Evolutionary conservation across 2,797 vertebrate species (phyloP).

Genomic region (Parambassis ranga): DNA sequence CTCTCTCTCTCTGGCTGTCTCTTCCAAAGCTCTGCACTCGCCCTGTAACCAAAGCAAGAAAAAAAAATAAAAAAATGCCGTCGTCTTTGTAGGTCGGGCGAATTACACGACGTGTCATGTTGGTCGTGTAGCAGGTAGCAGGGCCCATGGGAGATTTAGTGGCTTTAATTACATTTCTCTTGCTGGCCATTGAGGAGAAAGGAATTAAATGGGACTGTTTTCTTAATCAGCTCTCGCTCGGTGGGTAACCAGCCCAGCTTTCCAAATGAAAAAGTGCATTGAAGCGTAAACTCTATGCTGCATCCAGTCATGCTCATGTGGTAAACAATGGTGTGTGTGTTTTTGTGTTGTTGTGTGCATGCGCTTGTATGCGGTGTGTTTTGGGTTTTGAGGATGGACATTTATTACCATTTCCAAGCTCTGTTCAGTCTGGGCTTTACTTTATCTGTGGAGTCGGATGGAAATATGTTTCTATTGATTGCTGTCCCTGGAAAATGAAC

Average conservation of each 20-base stretch:
- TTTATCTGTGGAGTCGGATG: constrained; percentile 56
- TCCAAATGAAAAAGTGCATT: constrained; percentile 81
- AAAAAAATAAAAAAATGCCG: constrained; percentile 5
- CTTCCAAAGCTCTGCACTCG: constrained; percentile 39
- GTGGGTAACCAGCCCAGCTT: constrained; percentile 74
- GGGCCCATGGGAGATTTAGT: constrained; percentile 76
- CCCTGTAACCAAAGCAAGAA: constrained; percentile 43
- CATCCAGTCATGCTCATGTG: constrained; percentile 73
- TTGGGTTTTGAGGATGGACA: constrained; percentile 56
- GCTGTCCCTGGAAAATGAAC: constrained; percentile 67
- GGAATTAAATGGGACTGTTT: constrained; percentile 81
- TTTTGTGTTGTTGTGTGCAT: constrained; percentile 22
- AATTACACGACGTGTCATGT: constrained; percentile 79
- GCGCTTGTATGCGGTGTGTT: constrained; percentile 31
- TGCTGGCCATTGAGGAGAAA: constrained; percentile 76
- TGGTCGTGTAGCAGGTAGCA: constrained; percentile 75
- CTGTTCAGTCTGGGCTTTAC: constrained; percentile 49
- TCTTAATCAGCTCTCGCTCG: constrained; percentile 79
- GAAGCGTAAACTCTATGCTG: constrained; percentile 72
- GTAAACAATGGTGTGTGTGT: constrained; percentile 69
- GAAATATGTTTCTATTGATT: constrained; percentile 76
- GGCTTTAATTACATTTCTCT: constrained; percentile 83
- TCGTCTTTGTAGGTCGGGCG: constrained; percentile 70
- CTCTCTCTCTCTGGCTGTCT: constrained; percentile 21
- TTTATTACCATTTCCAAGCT: constrained; percentile 66